Evolutionary conservation across 2,797 vertebrate species (phyloP), one percentile per base, ranked within the genome.

Genomic region (Prunella strophiata): DNA sequence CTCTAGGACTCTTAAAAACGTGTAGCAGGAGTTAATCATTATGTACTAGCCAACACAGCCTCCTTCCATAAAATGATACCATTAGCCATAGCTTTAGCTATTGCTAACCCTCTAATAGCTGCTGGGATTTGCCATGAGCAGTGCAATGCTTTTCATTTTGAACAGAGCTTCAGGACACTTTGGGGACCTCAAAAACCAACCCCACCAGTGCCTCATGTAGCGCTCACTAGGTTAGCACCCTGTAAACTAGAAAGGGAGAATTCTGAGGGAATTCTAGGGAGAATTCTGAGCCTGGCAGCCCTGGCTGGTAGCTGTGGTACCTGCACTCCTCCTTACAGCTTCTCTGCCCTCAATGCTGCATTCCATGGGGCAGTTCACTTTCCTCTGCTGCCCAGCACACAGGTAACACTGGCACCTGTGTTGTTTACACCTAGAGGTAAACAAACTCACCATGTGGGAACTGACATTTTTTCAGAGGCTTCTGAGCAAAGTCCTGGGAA

Each of bases 301-400:
- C 66, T 29, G 11, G 5, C 45, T 65, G 54, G 21, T n/a, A 30
- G 20, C 32, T 30, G 7, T 20, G 38, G 18, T 14, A 40, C 5
- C 1, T n/a, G 34, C 27, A 59, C 3, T n/a, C 2, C 3, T 36
- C 2, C 0, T 16, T 21, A 30, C 0, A 55, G 29, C 27, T n/a
- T 67, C 17, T 16, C 45, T 58, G 11, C 13, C 63, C 43, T 25
- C 52, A 38, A 0, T 1, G 29, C 13, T 72, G n/a, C 5, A 1
- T 43, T 72, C 70, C 43, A 38, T 3, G 9, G 43, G n/a, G 19
- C 16, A 62, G 17, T 5, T 65, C 13, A 43, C 26, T 85, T 27
- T 11, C 12, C 3, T 2, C 40, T 72, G 40, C 54, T 74, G n/a
- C 52, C 51, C 71, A 85, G 66, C 30, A 43, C 67, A 40, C 25